Evolutionary conservation across 2,888 invertebrate species (phyloP), one percentile per base, ranked within the genome.

Genomic region (Leucophenga maculata): DNA sequence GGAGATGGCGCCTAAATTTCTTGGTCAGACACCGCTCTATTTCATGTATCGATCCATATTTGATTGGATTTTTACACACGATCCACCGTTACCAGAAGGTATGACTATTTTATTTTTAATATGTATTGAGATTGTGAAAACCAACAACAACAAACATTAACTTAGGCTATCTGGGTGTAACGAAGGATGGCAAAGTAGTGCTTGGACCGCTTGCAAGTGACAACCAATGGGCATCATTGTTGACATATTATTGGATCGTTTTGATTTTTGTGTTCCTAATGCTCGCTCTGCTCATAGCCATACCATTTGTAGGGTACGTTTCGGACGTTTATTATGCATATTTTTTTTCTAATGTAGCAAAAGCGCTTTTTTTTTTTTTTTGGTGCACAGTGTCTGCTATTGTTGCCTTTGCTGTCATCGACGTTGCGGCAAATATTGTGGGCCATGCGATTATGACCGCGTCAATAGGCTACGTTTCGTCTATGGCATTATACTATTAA

Each of bases 321-420:
- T 11, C 8, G 11, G 1, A 39, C 11, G 3, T 39, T 8, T 8
- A 39, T 6, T 11, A 39, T 39, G 11, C 3, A 8, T 39, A 39
- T 39, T 39, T 6, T 39, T 39, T 39, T 8, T n/a, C n/a, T n/a
- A 8, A 39, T 39, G 1, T 39, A 39, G 4, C 26, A 26, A 2
- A 26, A n/a, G n/a, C n/a, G n/a, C n/a, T n/a, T n/a, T n/a, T n/a
- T n/a, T 4, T 4, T 8, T 6, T n/a, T 3, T 54, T 6, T 39
- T 11, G 1, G 1, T 48, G 77, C n/a, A 6, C 68, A 89, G 89
- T 11, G 70, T 80, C 11, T 83, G 80, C 70, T 80, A 80, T 48
- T 89, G 94, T 69, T 92, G 93, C 79, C 94, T 96, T 88, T 97
- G 97, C 90, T 96, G 96, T 89, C 97, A 97, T 86, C 93, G 96